Evolutionary conservation across 1,140 invertebrate species (phyloP), one percentile per base, ranked within the genome.

Genomic region (Papilio helenus): DNA sequence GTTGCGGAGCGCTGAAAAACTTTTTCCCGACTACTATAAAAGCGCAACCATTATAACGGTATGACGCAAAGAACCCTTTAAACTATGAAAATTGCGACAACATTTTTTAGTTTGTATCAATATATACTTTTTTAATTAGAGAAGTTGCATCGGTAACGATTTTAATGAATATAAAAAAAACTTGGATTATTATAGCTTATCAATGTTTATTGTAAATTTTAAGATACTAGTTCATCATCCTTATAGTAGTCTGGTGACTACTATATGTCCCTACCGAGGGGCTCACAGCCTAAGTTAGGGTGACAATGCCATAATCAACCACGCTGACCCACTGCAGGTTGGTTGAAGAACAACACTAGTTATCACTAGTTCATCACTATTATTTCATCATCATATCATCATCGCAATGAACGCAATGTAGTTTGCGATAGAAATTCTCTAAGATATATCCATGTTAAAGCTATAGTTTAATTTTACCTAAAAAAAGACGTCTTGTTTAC

Each of bases 1-100:
- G 80, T 42, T 74, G 79, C 65, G 74, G 44, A 72, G 81, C 65
- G 77, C 81, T 82, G 81, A 84, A 86, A 87, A 89, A 87, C 79
- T 88, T 86, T 80, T 34, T 42, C 51, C 58, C n/a, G 79, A 79
- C 79, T 76, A 79, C 82, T 82, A 83, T 87, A 86, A 88, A 83
- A 87, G 84, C 83, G 76, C 76, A 80, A 85, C 86, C 83, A 84
- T 83, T 87, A 87, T 86, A 84, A 86, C 82, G 81, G 73, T 79
- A 80, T 83, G 82, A 83, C 80, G 84, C 81, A 79, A 83, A 84
- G 82, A 84, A 80, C 79, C 80, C 82, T 82, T 82, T 83, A 85
- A 79, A 84, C 83, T 79, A 83, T 83, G 80, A 83, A 85, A 85
- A 86, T 81, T 80, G 79, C 73, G 81, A 79, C 61, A 82, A 76